phyloP scores from a whole-genome alignment of 1,140 invertebrate species.

The Ptiloglossa arizonensis region DNA sequence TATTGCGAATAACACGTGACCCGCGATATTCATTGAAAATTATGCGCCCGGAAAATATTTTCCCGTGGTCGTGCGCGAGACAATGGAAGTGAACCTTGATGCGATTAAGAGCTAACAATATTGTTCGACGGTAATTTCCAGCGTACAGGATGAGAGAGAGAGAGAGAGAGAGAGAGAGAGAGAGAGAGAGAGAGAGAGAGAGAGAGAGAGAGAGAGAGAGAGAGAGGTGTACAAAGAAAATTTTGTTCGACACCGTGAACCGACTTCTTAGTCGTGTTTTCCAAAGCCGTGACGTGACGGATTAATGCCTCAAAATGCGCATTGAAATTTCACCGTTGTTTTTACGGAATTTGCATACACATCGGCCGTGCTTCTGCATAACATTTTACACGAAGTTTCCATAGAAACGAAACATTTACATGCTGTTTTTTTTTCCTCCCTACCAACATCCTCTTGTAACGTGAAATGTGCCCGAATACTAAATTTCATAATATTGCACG shows the following conservation, averaged over 20 bases:
- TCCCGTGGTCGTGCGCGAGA: neutral
- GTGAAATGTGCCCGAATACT: neutral
- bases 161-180: no score
- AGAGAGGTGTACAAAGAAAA: no score
- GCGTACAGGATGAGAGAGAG: no score
- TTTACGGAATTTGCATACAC: neutral
- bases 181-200: no score
- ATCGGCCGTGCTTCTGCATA: neutral
- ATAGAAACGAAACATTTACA: neutral
- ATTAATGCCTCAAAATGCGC: neutral
- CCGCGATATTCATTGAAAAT: conserved; percentile 15
- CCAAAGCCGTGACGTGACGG: neutral
- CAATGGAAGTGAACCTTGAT: conserved; percentile 3
- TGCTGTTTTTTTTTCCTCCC: neutral
- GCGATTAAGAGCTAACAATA: no score
- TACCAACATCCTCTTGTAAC: neutral
- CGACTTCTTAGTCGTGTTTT: neutral
- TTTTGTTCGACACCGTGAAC: no score
- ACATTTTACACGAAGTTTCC: neutral
- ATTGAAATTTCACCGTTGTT: neutral
- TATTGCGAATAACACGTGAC: conserved; percentile 8
- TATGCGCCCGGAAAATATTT: neutral
- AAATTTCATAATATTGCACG: no score
- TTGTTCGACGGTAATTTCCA: no score
- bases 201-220: no score